Conservation (phyloP, 2,113 vertebrate species). For the Orycteropus afer region DNA sequence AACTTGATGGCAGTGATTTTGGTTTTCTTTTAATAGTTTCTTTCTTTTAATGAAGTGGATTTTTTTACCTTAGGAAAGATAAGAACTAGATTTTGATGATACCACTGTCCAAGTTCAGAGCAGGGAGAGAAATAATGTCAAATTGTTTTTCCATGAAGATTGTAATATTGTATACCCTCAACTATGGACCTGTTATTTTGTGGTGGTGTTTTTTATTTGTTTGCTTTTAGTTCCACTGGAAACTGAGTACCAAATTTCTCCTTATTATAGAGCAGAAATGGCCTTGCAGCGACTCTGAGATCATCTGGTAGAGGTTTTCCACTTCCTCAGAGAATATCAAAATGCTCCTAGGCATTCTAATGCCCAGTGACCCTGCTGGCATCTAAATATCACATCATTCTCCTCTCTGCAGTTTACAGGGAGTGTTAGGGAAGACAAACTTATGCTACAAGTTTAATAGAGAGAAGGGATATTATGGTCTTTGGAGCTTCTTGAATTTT, state of each 20-base stretch:
- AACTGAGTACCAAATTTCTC: background rate
- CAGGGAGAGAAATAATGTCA: background rate
- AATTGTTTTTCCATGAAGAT: background rate
- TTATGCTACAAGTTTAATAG: background rate
- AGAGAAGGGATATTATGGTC: background rate
- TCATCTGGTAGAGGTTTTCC: background rate
- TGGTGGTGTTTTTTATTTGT: no score
- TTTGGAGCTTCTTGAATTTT: slow-evolving; percentile 9
- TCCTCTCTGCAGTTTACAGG: background rate
- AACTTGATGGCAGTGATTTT: no score
- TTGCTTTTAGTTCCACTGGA: background rate
- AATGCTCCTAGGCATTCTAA: background rate
- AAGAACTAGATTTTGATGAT: background rate
- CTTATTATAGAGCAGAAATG: background rate
- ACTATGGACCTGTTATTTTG: background rate
- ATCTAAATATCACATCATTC: background rate
- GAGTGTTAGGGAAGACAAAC: background rate
- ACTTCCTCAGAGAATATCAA: background rate
- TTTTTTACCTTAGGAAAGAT: background rate
- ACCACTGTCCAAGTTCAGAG: background rate
- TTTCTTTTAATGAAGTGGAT: no score
- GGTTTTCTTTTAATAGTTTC: no score
- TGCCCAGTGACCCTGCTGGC: background rate
- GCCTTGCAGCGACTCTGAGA: background rate
- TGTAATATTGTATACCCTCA: background rate